Conservation (phyloP, 2,888 invertebrate species). For the Fissipunctia ypsillon region DNA sequence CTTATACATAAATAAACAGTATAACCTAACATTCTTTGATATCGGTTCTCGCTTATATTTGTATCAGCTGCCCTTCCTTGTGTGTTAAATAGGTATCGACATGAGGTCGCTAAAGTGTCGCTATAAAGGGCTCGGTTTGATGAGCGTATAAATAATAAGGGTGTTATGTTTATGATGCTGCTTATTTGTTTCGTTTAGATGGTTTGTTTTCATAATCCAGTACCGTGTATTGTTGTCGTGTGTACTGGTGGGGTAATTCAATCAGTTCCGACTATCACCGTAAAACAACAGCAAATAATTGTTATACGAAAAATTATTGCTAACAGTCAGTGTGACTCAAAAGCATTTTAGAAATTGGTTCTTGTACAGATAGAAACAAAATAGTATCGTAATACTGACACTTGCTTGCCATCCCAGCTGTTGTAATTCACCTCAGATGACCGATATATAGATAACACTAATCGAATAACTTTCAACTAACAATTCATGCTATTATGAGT, state of each 20-base stretch:
- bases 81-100: slow-evolving; percentile 17
- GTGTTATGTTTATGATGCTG: slow-evolving; percentile 1
- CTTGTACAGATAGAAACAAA: background rate
- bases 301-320: background rate
- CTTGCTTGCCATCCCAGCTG: background rate
- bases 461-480: background rate
- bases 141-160: slow-evolving; percentile 38
- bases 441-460: background rate
- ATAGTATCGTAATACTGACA: background rate
- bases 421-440: background rate
- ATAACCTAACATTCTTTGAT: slow-evolving; percentile 19
- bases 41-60: slow-evolving; percentile 30
- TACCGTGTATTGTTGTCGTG: too few species aligned
- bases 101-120: slow-evolving; percentile 28
- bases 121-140: slow-evolving; percentile 29
- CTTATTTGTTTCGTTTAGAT: slow-evolving; percentile 19
- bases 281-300: too few species aligned
- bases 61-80: slow-evolving; percentile 12
- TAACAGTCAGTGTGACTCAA: background rate
- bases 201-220: slow-evolving; percentile 26
- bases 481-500: background rate
- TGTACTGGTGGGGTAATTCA: too few species aligned
- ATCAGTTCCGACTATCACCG: too few species aligned
- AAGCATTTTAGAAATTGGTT: background rate
- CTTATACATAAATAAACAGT: slow-evolving; percentile 10